phyloP scores from a whole-genome alignment of 2,888 invertebrate species.

The Chirona hameri region DNA sequence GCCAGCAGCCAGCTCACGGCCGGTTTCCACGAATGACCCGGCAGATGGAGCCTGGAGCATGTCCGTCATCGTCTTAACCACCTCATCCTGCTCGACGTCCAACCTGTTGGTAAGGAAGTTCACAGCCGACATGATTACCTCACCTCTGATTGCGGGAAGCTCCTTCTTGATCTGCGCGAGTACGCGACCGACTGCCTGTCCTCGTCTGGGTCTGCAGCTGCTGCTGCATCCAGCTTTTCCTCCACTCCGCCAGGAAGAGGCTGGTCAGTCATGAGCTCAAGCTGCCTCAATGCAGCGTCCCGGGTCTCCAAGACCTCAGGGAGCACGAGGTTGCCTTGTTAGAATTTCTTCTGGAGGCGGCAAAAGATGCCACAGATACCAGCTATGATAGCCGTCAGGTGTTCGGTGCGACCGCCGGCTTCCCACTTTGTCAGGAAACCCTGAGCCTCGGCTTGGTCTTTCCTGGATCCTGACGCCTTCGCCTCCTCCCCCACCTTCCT shows the following conservation, averaged over 20 bases:
- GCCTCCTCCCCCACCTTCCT: background rate
- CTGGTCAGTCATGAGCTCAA: background rate
- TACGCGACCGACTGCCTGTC: background rate
- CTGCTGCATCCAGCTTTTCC: background rate
- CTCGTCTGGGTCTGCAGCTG: background rate
- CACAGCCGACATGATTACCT: background rate
- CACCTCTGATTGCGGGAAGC: background rate
- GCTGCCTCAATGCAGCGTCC: background rate
- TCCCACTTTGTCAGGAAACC: background rate
- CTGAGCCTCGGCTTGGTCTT: background rate
- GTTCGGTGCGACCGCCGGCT: background rate
- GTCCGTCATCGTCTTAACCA: too few species aligned
- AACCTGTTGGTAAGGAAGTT: background rate
- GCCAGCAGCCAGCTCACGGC: background rate
- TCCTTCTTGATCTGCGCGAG: too few species aligned
- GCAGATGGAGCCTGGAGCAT: too few species aligned
- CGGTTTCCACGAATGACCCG: too few species aligned
- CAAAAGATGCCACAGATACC: background rate
- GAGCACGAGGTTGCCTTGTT: background rate
- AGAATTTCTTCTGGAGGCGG: background rate
- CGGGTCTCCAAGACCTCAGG: background rate
- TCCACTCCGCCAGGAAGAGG: background rate
- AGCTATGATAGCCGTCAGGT: background rate
- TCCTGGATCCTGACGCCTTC: background rate
- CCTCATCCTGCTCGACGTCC: background rate